Evolutionary conservation across 2,888 invertebrate species (phyloP).

Genomic region (Plebejus argus): DNA sequence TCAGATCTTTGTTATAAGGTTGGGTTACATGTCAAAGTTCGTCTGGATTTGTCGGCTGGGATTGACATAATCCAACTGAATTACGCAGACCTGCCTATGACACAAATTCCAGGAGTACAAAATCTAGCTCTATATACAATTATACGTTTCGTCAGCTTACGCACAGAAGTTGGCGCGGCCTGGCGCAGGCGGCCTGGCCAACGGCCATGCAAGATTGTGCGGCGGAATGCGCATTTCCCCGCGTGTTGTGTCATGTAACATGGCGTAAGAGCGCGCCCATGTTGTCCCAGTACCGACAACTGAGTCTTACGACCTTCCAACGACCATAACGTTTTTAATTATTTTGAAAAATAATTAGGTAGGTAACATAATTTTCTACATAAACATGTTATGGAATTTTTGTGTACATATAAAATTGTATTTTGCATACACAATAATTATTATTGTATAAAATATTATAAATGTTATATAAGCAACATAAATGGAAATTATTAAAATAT

Average conservation of each 20-base stretch:
- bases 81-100: no score
- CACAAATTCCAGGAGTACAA: no score
- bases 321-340: background rate
- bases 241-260: conserved; percentile 15
- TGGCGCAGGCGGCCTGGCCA: background rate
- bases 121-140: no score
- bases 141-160: background rate
- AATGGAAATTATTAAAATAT: background rate
- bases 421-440: background rate
- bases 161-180: background rate
- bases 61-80: no score
- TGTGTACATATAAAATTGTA: background rate
- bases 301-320: background rate
- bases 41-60: no score
- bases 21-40: no score
- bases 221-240: conserved; percentile 18
- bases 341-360: background rate
- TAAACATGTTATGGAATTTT: background rate
- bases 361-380: background rate
- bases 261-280: conserved; percentile 7
- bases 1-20: no score
- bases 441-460: background rate
- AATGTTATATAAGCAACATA: background rate
- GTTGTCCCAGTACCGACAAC: background rate
- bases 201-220: conserved; percentile 12